Base-by-base conservation (phyloP, 2,113 vertebrate genomes). In the Felis chaus region DNA sequence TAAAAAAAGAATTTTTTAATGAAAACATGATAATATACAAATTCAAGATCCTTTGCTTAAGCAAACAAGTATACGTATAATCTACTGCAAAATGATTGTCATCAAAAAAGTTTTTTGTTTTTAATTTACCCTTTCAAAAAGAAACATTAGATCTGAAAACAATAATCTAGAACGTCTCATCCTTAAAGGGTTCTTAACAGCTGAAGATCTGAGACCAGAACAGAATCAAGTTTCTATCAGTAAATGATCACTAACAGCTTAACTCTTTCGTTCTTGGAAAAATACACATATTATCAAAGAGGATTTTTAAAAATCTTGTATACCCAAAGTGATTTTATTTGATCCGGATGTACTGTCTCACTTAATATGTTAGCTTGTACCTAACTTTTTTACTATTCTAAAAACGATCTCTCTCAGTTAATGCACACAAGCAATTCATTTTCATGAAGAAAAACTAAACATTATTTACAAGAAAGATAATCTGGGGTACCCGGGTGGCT, bases 61-160 rank as follows among this genome's bases (percentile, higher is more conserved):
- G 36, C 71, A 94, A 96, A 90, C 48, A 78, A 69, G 25, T 14
- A 73, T 61, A 41, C 19, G 1, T 50, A 3, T 78, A 81, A 76
- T 76, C 50, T 92, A 16, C 45, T 89, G 48, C 12, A 80, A 91
- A 88, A 82, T 11, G 50, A 63, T 0, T 92, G 39, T 41, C 31
- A 95, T 76, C 50, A 74, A 94, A 95, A 95, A 81, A 71, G 11
- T 21, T 84, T n/a, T 55, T 19, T 39, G 45, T 66, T 74, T 94
- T 82, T 48, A 91, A 80, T 73, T 94, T n/a, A 68, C 41, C 2
- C 71, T 36, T 66, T 25, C n/a, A 94, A 94, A 82, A 63, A 45
- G 91, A 82, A 63, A 86, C 94, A 74, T 45, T 31, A 97, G 86
- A 76, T 89, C 33, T 93, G 39, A 96, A 95, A 92, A 84, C 18